Conservation (phyloP, 2,888 invertebrate genomes). For the Papilio gigon region DNA sequence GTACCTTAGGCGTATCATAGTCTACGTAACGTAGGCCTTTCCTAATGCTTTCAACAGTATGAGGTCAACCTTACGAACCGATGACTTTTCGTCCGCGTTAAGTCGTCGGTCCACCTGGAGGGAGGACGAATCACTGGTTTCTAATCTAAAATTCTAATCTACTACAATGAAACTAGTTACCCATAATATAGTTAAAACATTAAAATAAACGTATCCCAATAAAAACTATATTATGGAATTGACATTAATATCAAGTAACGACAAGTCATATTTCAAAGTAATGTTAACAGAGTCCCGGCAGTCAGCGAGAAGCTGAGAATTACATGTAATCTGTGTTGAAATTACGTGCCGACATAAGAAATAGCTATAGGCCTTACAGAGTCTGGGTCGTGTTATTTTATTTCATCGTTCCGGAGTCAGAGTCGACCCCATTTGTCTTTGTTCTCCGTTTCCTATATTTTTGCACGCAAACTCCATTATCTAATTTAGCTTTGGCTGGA, state of each 20-base stretch:
- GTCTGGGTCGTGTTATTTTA: constrained; percentile 75
- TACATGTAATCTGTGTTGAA: constrained; percentile 53
- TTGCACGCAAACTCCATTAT: constrained; percentile 83
- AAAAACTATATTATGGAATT: constrained; percentile 8
- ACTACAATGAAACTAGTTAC: too few relatives aligned
- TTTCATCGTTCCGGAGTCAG: constrained; percentile 75
- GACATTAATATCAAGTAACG: constrained; percentile 1
- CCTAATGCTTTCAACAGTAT: too few relatives aligned
- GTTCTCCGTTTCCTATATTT: constrained; percentile 82
- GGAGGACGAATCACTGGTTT: too few relatives aligned
- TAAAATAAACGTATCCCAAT: not conserved
- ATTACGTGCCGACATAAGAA: constrained; percentile 57
- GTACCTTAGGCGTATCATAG: too few relatives aligned
- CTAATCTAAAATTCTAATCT: too few relatives aligned
- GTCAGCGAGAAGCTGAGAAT: constrained; percentile 53
- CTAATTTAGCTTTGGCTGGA: constrained; percentile 82
- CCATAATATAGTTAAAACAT: not conserved
- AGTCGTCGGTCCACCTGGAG: too few relatives aligned
- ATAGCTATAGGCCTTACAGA: constrained; percentile 58
- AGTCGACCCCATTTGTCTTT: constrained; percentile 81
- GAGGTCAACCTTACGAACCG: too few relatives aligned
- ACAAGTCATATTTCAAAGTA: constrained; percentile 8
- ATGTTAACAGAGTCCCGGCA: constrained; percentile 48
- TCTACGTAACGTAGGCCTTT: too few relatives aligned
- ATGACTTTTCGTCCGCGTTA: too few relatives aligned